phyloP scores from a whole-genome alignment of 2,113 vertebrate genomes.

The Hydrolagus affinis region DNA sequence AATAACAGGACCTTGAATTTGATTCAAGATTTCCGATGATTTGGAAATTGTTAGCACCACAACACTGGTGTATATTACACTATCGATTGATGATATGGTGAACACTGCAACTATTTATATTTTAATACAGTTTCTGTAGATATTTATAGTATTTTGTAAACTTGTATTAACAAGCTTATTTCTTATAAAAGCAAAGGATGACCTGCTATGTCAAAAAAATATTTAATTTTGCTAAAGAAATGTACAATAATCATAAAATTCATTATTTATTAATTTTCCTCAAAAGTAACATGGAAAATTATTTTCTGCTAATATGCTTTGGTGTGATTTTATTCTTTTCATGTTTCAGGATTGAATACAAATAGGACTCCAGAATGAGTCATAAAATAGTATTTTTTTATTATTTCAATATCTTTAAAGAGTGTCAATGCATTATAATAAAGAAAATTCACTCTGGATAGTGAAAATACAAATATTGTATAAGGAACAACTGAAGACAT shows the following conservation, averaged over 20 bases:
- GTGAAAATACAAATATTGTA: neutral
- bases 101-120: neutral
- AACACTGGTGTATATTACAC: neutral
- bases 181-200: neutral
- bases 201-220: neutral
- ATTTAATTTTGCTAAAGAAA: neutral
- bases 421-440: neutral
- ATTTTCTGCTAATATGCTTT: neutral
- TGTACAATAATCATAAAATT: neutral
- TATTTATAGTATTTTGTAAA: neutral
- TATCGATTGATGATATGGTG: neutral
- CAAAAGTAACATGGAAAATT: neutral
- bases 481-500: neutral
- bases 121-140: slow-evolving; percentile 16
- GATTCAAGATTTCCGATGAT: neutral
- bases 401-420: neutral
- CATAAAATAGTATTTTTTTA: neutral
- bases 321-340: neutral
- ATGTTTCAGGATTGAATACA: neutral
- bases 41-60: neutral
- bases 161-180: neutral
- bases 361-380: neutral
- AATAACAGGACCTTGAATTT: neutral
- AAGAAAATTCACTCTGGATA: neutral
- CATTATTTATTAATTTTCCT: slow-evolving; percentile 10